These are phyloP conservation scores for Caerostris extrusa DNA, from an alignment of 1,140 invertebrate genomes.

Conservation along the genomic window DNA sequence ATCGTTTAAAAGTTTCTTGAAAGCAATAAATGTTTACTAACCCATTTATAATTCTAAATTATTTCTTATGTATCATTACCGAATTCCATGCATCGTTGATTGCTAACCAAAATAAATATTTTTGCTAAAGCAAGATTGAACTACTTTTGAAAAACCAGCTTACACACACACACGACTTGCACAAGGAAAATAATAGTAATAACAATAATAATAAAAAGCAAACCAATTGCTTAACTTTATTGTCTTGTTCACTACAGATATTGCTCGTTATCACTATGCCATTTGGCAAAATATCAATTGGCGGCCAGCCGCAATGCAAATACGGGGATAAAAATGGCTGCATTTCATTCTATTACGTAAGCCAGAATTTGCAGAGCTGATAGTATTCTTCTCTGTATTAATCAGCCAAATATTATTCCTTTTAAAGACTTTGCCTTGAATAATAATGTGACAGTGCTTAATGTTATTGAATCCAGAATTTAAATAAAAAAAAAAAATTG, in stretches of 20 bases:
- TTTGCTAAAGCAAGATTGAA: not conserved
- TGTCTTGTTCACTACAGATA: conserved; percentile 23
- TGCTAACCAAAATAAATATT: not conserved
- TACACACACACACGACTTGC: not conserved
- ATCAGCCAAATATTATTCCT: conserved; percentile 1
- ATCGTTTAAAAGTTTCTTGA: too few relatives aligned
- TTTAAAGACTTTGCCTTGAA: not conserved
- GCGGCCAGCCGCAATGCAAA: not conserved
- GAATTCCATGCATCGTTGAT: not conserved
- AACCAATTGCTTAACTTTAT: not conserved
- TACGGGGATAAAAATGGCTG: not conserved
- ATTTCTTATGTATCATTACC: not conserved
- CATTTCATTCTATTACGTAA: not conserved
- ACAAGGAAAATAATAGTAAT: not conserved
- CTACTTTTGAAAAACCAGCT: not conserved
- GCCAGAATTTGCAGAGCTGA: not conserved
- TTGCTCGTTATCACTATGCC: conserved; percentile 10
- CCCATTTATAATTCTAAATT: too few relatives aligned
- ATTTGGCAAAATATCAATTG: conserved; percentile 9
- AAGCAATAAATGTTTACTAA: too few relatives aligned
- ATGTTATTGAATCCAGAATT: not conserved
- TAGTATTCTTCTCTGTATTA: not conserved
- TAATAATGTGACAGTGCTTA: not conserved
- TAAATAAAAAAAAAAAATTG: not conserved
- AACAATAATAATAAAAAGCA: not conserved